Evolutionary conservation across 2,113 vertebrate species (phyloP).

Genomic region (Xenopus borealis): DNA sequence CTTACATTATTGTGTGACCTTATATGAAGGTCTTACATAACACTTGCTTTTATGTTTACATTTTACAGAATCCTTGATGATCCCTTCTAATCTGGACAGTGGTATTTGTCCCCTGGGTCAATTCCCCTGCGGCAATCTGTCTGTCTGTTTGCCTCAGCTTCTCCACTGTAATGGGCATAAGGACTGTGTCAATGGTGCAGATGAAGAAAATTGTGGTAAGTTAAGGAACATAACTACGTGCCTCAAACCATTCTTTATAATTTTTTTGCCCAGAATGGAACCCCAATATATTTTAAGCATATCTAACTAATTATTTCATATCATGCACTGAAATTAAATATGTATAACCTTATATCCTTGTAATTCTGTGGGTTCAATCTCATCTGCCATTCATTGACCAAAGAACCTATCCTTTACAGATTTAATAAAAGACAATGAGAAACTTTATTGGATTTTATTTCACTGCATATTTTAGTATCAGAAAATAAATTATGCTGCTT

Average conservation of each 20-base stretch:
- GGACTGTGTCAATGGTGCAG: conserved; percentile 63
- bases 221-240: no score
- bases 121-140: conserved; percentile 65
- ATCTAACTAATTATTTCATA: no score
- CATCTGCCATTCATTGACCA: neutral
- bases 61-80: conserved; percentile 26
- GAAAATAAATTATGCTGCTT: neutral
- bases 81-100: accelerated
- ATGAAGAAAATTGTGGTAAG: conserved; percentile 69
- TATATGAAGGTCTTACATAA: no score
- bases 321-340: no score
- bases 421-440: neutral
- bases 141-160: conserved; percentile 62
- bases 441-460: neutral
- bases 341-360: no score
- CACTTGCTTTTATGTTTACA: neutral
- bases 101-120: conserved; percentile 60
- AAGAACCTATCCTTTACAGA: neutral
- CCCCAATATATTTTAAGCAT: no score
- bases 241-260: no score
- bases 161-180: conserved; percentile 62
- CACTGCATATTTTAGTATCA: neutral
- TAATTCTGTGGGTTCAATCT: neutral
- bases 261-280: no score
- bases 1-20: no score